These are phyloP conservation scores for Cerastoderma edule DNA, from an alignment of 2,888 invertebrate genomes.

Conservation along the genomic window DNA sequence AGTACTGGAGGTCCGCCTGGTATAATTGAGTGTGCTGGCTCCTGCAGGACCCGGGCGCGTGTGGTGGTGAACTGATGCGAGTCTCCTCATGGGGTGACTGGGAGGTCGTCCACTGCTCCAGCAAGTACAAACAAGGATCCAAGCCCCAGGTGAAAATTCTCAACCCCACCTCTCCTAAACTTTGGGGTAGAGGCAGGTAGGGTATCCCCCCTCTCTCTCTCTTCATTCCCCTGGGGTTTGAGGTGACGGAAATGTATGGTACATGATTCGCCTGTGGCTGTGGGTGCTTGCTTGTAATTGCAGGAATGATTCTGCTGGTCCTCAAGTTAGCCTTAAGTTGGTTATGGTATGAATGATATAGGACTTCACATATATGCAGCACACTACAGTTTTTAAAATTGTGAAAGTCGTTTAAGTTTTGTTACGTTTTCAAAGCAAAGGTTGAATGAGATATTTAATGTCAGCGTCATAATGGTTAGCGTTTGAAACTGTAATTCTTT, in stretches of 20 bases:
- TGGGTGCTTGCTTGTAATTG: constrained; percentile 33
- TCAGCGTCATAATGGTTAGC: too few relatives aligned
- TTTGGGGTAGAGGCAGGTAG: constrained; percentile 39
- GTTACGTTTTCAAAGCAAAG: too few relatives aligned
- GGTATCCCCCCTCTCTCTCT: constrained; percentile 38
- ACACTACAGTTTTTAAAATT: too few relatives aligned
- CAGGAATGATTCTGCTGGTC: too few relatives aligned
- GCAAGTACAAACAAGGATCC: constrained; percentile 52
- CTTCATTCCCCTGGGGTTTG: constrained; percentile 29
- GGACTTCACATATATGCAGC: too few relatives aligned
- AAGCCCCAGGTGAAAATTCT: constrained; percentile 47
- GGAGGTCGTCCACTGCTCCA: constrained; percentile 64
- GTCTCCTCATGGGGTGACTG: constrained; percentile 65
- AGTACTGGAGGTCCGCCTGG: too few relatives aligned
- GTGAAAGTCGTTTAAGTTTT: too few relatives aligned
- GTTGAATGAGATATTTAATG: too few relatives aligned
- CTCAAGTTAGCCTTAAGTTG: too few relatives aligned
- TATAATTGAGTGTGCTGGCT: too few relatives aligned
- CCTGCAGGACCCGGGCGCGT: neutral
- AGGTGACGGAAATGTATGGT: constrained; percentile 31
- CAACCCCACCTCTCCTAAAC: constrained; percentile 46
- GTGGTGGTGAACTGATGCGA: constrained; percentile 54
- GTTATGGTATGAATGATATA: too few relatives aligned
- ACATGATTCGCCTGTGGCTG: constrained; percentile 24
- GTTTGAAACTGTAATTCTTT: too few relatives aligned